Evolutionary conservation across 2,113 vertebrate genomes (phyloP).

Genomic region (Erythrocebus patas): DNA sequence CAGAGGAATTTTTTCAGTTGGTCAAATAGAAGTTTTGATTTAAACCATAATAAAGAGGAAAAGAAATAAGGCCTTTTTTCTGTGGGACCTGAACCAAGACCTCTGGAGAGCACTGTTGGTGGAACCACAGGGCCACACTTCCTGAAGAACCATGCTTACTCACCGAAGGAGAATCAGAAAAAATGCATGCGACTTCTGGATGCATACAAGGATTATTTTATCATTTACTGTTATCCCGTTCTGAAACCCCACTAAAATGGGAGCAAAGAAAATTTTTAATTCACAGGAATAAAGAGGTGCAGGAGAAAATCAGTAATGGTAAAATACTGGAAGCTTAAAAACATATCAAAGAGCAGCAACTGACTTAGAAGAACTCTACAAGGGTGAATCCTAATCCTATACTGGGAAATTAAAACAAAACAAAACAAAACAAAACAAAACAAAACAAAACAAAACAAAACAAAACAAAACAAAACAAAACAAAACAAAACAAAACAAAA

Average conservation of each 20-base stretch:
- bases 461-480: too few species aligned
- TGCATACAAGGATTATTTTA: background rate
- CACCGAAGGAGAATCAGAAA: background rate
- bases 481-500: too few species aligned
- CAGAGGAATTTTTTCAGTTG: background rate
- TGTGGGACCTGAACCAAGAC: background rate
- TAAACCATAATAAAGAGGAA: background rate
- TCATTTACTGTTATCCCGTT: background rate
- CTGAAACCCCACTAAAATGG: background rate
- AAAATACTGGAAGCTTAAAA: background rate
- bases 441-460: too few species aligned
- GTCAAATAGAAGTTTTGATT: background rate
- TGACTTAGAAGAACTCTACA: background rate
- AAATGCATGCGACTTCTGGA: background rate
- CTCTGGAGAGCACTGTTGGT: background rate
- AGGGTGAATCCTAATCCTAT: background rate
- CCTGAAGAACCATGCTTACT: background rate
- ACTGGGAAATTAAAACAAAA: too few species aligned
- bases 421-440: background rate
- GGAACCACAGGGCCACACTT: background rate
- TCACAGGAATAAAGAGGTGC: background rate
- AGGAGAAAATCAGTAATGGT: background rate
- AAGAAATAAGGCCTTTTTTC: background rate
- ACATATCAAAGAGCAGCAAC: background rate
- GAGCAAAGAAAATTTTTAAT: background rate